Conservation (phyloP, 2,113 vertebrate species). For the Craseonycteris thonglongyai region DNA sequence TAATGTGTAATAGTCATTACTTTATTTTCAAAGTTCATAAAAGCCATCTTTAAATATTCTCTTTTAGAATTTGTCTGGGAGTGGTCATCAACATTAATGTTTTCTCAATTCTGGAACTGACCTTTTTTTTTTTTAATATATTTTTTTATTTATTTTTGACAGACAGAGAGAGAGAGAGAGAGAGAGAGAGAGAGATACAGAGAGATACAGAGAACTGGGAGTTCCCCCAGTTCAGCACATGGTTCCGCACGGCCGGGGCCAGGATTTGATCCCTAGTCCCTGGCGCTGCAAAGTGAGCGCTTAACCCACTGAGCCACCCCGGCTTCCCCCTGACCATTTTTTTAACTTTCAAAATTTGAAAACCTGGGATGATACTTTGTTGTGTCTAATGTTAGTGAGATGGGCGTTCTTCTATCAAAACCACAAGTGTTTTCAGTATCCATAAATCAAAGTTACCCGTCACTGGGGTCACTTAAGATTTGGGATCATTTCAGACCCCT, state of each 20-base stretch:
- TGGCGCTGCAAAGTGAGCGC: too few relatives aligned
- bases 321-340: too few relatives aligned
- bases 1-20: neutral
- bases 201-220: too few relatives aligned
- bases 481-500: neutral
- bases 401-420: neutral
- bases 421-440: neutral
- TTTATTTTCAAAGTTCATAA: constrained; percentile 15
- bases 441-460: neutral
- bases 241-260: too few relatives aligned
- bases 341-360: neutral
- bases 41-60: neutral
- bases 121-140: too few relatives aligned
- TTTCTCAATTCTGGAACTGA: neutral
- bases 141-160: too few relatives aligned
- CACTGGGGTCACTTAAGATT: neutral
- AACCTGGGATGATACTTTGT: constrained; percentile 2
- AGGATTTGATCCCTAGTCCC: too few relatives aligned
- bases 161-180: too few relatives aligned
- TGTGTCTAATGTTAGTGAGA: neutral
- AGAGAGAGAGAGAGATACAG: too few relatives aligned
- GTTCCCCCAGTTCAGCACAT: too few relatives aligned
- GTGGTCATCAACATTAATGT: neutral
- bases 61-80: neutral
- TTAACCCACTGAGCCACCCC: too few relatives aligned